phyloP scores from a whole-genome alignment of 2,888 invertebrate genomes.

The Mayetiola destructor region DNA sequence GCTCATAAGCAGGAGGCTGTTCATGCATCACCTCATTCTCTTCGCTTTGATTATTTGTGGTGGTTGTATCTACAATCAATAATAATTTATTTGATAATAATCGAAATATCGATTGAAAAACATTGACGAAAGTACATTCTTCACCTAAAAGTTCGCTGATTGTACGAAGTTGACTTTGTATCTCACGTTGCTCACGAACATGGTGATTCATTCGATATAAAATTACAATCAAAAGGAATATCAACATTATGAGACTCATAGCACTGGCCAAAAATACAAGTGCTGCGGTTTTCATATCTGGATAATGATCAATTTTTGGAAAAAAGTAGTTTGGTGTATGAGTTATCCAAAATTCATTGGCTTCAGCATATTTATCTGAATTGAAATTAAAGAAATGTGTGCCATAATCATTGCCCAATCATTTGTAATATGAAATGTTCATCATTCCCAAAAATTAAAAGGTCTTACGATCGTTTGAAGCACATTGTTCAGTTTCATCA shows the following conservation, averaged over 20 bases:
- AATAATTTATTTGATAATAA: neutral
- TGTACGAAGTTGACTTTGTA: conserved; percentile 51
- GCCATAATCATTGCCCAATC: conserved; percentile 37
- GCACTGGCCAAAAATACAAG: conserved; percentile 49
- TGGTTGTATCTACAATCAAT: conserved; percentile 22
- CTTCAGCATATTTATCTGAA: conserved; percentile 29
- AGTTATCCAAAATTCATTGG: conserved; percentile 46
- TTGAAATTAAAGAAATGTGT: neutral
- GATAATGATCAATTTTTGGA: conserved; percentile 49
- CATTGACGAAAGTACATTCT: neutral
- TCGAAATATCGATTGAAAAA: too few relatives aligned
- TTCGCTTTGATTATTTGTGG: conserved; percentile 31
- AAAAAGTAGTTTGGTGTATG: conserved; percentile 58
- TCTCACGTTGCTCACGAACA: conserved; percentile 44
- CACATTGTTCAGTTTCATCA: conserved; percentile 50
- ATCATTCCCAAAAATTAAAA: neutral
- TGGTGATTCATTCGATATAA: conserved; percentile 48
- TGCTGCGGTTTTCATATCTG: conserved; percentile 49
- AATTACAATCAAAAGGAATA: conserved; percentile 46
- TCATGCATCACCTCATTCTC: conserved; percentile 37
- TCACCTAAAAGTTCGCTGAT: conserved; percentile 52
- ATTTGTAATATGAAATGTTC: conserved; percentile 17
- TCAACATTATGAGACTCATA: conserved; percentile 44
- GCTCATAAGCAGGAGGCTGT: conserved; percentile 53
- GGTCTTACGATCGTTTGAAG: conserved; percentile 25